phyloP scores from a whole-genome alignment of 2,888 invertebrate genomes.

The Xestia c-nigrum region DNA sequence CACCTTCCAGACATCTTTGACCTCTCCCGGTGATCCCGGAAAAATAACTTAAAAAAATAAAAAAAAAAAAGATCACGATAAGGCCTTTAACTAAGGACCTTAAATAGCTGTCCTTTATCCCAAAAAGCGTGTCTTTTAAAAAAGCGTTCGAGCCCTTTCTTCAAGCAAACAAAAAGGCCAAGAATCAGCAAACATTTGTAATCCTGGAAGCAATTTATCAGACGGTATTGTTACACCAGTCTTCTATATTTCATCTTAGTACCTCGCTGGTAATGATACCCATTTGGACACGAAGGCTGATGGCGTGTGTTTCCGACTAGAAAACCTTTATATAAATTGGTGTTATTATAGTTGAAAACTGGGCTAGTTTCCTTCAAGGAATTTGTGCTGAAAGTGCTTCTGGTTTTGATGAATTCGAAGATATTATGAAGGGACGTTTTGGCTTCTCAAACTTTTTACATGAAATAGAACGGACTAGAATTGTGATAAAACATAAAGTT shows the following conservation, averaged over 20 bases:
- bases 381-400: slow-evolving; percentile 41
- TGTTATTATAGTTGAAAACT: slow-evolving; percentile 62
- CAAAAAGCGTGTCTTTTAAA: slow-evolving; percentile 54
- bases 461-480: background rate
- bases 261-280: slow-evolving; percentile 69
- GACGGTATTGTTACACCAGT: slow-evolving; percentile 70
- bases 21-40: background rate
- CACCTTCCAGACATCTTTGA: slow-evolving; percentile 1
- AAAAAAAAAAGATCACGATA: slow-evolving; percentile 49
- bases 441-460: background rate
- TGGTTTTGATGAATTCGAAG: slow-evolving; percentile 32
- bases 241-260: slow-evolving; percentile 71
- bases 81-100: slow-evolving; percentile 49
- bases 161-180: slow-evolving; percentile 67
- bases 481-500: background rate
- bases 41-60: slow-evolving; percentile 42
- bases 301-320: slow-evolving; percentile 62
- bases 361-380: slow-evolving; percentile 51
- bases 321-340: slow-evolving; percentile 63
- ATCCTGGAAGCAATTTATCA: slow-evolving; percentile 73
- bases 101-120: slow-evolving; percentile 55
- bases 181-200: slow-evolving; percentile 74
- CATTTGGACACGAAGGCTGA: slow-evolving; percentile 66
- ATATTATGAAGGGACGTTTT: slow-evolving; percentile 9
- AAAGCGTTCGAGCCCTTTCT: slow-evolving; percentile 59